Percentiles rank a stretch among this genome's conserved stretches.
These are phyloP conservation scores for Parazoanthus swiftii DNA, from an alignment of 92 coral and sea anemone genomes.

Conservation along the genomic window DNA sequence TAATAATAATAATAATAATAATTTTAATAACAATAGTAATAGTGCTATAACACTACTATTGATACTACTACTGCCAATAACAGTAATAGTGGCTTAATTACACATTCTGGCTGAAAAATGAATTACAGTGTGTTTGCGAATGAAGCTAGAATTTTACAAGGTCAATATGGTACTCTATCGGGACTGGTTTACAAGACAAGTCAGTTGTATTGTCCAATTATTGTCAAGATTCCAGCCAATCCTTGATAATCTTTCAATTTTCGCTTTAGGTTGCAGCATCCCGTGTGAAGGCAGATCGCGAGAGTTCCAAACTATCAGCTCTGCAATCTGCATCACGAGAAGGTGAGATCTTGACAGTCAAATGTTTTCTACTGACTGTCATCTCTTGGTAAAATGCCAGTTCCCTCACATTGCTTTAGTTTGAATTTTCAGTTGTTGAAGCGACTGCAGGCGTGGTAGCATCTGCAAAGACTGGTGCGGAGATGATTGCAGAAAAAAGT, in stretches of 20 bases:
- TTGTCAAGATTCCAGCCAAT: neutral
- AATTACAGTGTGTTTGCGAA: no score
- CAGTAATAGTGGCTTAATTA: no score
- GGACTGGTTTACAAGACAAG: no score
- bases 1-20: no score
- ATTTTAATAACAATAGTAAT: no score
- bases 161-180: no score
- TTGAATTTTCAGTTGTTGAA: slow-evolving; percentile 75
- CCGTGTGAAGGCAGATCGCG: slow-evolving; percentile 85
- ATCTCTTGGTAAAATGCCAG: neutral
- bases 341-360: slow-evolving; percentile 48
- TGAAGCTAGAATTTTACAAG: no score
- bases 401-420: neutral
- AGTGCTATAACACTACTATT: no score
- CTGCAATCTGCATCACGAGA: slow-evolving; percentile 83
- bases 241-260: neutral
- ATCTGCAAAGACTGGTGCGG: slow-evolving; percentile 97
- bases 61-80: no score
- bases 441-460: slow-evolving; percentile 97
- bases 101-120: no score
- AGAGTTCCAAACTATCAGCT: slow-evolving; percentile 69
- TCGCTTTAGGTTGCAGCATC: slow-evolving; percentile 92
- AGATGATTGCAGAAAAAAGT: slow-evolving; percentile 98
- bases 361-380: neutral
- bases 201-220: neutral